phyloP scores from a whole-genome alignment of 2,797 vertebrate species.

The Pipistrellus kuhlii region DNA sequence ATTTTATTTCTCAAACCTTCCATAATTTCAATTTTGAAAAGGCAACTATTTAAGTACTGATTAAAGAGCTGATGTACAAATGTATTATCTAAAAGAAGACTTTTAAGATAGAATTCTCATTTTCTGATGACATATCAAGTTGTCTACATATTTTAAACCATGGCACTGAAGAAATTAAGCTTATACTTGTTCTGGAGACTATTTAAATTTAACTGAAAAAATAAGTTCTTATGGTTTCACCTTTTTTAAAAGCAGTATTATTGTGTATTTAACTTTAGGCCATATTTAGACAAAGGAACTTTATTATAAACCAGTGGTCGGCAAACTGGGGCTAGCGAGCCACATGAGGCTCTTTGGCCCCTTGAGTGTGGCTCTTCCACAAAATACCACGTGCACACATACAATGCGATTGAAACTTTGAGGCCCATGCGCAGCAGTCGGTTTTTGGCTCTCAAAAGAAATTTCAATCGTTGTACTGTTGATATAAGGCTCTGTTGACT shows the following conservation, averaged over 20 bases:
- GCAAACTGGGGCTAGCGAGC: no score
- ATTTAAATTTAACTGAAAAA: slow-evolving; percentile 48
- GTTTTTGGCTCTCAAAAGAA: no score
- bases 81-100: slow-evolving; percentile 38
- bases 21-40: slow-evolving; percentile 56
- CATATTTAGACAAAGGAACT: slow-evolving; percentile 40
- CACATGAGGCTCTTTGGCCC: no score
- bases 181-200: slow-evolving; percentile 29
- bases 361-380: no score
- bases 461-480: no score
- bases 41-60: slow-evolving; percentile 1
- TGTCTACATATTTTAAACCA: neutral
- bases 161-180: slow-evolving; percentile 22
- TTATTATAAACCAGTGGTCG: slow-evolving; percentile 23
- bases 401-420: no score
- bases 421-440: no score
- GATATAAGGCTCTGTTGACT: no score
- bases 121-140: slow-evolving; percentile 27
- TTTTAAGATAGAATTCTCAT: slow-evolving; percentile 16
- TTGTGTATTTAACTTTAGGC: slow-evolving; percentile 29
- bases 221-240: slow-evolving; percentile 17
- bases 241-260: slow-evolving; percentile 56
- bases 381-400: no score
- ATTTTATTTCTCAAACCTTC: slow-evolving; percentile 40
- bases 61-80: slow-evolving; percentile 13